Evolutionary conservation across 2,888 invertebrate species (phyloP), one percentile per base, ranked within the genome.

Genomic region (Pyrrhia umbra): DNA sequence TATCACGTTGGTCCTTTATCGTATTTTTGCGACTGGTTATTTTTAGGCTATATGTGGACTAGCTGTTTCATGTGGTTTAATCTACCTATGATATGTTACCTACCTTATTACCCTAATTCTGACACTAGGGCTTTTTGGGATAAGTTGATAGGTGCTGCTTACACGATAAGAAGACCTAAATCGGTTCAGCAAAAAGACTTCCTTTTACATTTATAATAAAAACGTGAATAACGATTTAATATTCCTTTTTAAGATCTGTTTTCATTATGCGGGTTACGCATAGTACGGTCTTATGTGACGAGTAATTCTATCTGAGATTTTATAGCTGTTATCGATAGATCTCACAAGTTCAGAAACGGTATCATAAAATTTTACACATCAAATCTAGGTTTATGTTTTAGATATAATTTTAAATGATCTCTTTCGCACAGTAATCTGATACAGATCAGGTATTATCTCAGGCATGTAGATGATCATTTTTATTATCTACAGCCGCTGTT

Each of bases 1-100:
- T 54, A 73, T 68, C 73, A 59, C 27, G 51, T 43, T 45, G 39
- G 6, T 18, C 45, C 42, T 66, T 59, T 54, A 42, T 3, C 40
- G 9, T 27, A 8, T 37, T 8, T 16, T 15, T 40, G 1, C n/a
- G 13, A 9, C 49, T 34, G 21, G 37, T 45, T 67, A 20, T 40
- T 2, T 21, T 30, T 60, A 60, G 50, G 30, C 5, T 30, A 34
- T 34, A n/a, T 34, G 13, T 34, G 34, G 34, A n/a, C n/a, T n/a
- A n/a, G n/a, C n/a, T n/a, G n/a, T n/a, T n/a, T n/a, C n/a, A n/a
- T n/a, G n/a, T n/a, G n/a, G n/a, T n/a, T n/a, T n/a, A n/a, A n/a
- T n/a, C n/a, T n/a, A n/a, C n/a, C n/a, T n/a, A n/a, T n/a, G n/a
- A n/a, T n/a, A n/a, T n/a, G n/a, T n/a, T n/a, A n/a, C n/a, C n/a